Evolutionary conservation across 1,140 invertebrate genomes (phyloP).

Genomic region (Heliconius himera): DNA sequence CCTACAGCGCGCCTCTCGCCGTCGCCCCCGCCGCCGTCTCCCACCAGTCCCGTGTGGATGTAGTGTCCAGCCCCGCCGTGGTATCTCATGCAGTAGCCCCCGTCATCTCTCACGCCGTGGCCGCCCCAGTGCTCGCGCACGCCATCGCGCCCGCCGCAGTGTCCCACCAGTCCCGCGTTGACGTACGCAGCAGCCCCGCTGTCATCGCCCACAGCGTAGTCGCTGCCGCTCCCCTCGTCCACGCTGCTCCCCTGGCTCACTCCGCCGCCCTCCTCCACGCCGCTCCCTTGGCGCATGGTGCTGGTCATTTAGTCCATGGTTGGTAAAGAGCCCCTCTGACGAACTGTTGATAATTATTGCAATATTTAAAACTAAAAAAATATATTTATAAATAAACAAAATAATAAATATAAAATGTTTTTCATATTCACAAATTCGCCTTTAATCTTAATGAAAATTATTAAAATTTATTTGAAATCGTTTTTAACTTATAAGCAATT

Average conservation of each 20-base stretch:
- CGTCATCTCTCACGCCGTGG: slow-evolving; percentile 58
- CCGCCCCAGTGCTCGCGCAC: slow-evolving; percentile 53
- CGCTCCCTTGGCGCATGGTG: slow-evolving; percentile 39
- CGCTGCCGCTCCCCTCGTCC: slow-evolving; percentile 45
- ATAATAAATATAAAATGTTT: too few species aligned
- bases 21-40: slow-evolving; percentile 62
- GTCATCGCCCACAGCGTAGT: slow-evolving; percentile 48
- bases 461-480: too few species aligned
- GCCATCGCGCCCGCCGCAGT: slow-evolving; percentile 61
- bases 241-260: slow-evolving; percentile 38
- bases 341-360: slow-evolving; percentile 50
- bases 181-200: slow-evolving; percentile 50
- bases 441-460: too few species aligned
- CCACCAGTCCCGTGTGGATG: slow-evolving; percentile 72
- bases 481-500: too few species aligned
- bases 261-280: slow-evolving; percentile 47
- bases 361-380: neutral
- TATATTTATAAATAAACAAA: neutral
- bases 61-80: slow-evolving; percentile 66
- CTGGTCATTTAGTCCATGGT: slow-evolving; percentile 48
- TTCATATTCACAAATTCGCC: too few species aligned
- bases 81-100: slow-evolving; percentile 61
- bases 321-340: slow-evolving; percentile 63
- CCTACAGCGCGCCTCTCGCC: slow-evolving; percentile 51
- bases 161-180: slow-evolving; percentile 59